phyloP scores from a whole-genome alignment of 2,888 invertebrate genomes.

The Thyatira batis region DNA sequence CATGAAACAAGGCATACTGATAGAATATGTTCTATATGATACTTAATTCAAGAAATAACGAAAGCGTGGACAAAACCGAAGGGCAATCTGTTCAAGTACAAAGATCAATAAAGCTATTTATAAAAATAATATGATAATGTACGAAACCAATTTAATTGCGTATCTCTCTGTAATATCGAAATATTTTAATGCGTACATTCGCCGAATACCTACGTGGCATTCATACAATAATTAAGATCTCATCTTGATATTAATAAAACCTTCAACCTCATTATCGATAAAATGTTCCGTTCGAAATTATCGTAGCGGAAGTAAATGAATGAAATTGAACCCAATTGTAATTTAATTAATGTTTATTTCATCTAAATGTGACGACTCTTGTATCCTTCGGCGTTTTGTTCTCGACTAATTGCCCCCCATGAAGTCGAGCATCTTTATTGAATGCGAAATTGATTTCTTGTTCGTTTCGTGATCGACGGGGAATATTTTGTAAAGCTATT shows the following conservation, averaged over 20 bases:
- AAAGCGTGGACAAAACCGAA: too few species aligned
- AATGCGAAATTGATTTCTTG: slow-evolving; percentile 9
- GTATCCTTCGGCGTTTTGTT: slow-evolving; percentile 16
- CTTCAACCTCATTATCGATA: slow-evolving; percentile 11
- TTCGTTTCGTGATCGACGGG: background rate
- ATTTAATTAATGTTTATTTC: slow-evolving; percentile 18
- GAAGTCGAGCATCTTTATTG: slow-evolving; percentile 7
- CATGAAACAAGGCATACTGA: too few species aligned
- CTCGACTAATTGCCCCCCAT: slow-evolving; percentile 11
- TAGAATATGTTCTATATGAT: too few species aligned
- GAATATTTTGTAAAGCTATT: background rate
- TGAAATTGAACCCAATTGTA: slow-evolving; percentile 6
- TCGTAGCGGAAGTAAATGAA: slow-evolving; percentile 6
- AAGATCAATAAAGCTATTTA: too few species aligned
- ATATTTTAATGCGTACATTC: too few species aligned
- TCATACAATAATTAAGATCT: background rate
- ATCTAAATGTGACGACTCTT: slow-evolving; percentile 1
- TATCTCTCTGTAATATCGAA: too few species aligned
- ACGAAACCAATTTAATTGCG: too few species aligned
- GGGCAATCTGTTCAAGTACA: too few species aligned
- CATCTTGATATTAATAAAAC: background rate
- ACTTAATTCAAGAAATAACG: too few species aligned
- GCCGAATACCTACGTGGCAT: too few species aligned
- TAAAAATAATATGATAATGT: too few species aligned
- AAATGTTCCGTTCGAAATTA: slow-evolving; percentile 13